Base-by-base conservation (phyloP, 2,888 invertebrate genomes). In the Torymus tubicola region DNA sequence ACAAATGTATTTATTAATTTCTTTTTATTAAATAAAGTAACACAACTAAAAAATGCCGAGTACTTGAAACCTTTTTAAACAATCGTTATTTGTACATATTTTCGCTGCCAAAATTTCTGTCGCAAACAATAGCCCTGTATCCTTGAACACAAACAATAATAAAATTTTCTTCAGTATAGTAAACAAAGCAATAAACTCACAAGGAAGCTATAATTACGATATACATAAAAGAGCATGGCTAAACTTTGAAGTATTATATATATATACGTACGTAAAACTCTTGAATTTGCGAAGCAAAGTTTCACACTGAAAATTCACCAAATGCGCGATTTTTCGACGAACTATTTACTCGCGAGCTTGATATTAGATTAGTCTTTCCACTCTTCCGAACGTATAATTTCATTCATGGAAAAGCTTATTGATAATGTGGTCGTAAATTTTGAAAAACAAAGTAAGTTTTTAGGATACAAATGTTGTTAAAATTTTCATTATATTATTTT, bases 171-270 rank as follows among this genome's bases (percentile, higher is more conserved):
- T 67, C 18, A 65, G 60, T 75, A 42, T 50, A 67, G 55, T 68
- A 76, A 61, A 67, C 52, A 24, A 42, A 67, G 61, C 50, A 65
- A 75, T 75, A 65, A 76, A 65, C 55, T 78, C 21, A 58, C 64
- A 63, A 64, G 68, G 72, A 78, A 81, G 63, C 58, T 64, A 63
- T 77, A 81, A 65, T 69, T 64, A 58, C 60, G 18, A 69, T 68
- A 58, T 61, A 71, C 24, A 8, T 42, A 42, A 78, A 73, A 53
- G 77, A 69, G 81, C 81, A 81, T 81, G 81, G 65, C 78, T 78
- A 60, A 53, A 74, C 71, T 76, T 76, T 68, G n/a, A 31, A 67
- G 42, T 42, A 31, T 31, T 31, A 31, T 31, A 31, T 31, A 76
- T 24, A 71, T 18, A 53, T 24, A 53, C 65, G 18, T 50, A 50